phyloP scores from a whole-genome alignment of 2,797 vertebrate genomes.

The Syndactyla subalaris region DNA sequence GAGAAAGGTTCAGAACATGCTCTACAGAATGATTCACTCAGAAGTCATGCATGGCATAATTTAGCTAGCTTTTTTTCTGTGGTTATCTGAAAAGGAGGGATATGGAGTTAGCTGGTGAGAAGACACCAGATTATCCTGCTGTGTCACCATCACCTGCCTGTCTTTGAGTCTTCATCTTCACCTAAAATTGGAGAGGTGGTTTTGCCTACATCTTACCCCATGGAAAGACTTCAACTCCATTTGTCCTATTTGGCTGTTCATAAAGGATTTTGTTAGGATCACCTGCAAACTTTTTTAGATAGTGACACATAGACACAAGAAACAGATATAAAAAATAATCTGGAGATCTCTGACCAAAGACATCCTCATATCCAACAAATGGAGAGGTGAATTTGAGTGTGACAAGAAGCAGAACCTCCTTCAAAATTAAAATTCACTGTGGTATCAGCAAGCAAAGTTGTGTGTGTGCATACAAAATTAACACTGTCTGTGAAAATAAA shows the following conservation, averaged over 20 bases:
- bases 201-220: neutral
- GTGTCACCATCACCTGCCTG: neutral
- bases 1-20: neutral
- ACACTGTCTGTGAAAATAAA: slow-evolving; percentile 62
- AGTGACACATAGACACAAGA: neutral
- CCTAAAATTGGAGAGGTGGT: neutral
- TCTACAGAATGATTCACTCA: neutral
- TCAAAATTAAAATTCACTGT: slow-evolving; percentile 59
- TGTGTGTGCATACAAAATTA: slow-evolving; percentile 60
- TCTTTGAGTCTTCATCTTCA: neutral
- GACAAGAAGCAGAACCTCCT: slow-evolving; percentile 15
- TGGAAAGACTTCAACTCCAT: neutral
- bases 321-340: neutral
- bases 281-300: neutral
- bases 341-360: neutral
- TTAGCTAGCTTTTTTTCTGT: neutral
- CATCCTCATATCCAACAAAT: neutral
- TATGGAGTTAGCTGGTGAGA: neutral
- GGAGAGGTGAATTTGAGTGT: neutral
- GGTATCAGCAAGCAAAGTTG: slow-evolving; percentile 49
- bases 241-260: neutral
- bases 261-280: neutral
- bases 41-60: neutral
- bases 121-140: fast-evolving
- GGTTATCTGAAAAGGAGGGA: neutral